Conservation (phyloP, 2,113 vertebrate species). For the Scopus umbretta region DNA sequence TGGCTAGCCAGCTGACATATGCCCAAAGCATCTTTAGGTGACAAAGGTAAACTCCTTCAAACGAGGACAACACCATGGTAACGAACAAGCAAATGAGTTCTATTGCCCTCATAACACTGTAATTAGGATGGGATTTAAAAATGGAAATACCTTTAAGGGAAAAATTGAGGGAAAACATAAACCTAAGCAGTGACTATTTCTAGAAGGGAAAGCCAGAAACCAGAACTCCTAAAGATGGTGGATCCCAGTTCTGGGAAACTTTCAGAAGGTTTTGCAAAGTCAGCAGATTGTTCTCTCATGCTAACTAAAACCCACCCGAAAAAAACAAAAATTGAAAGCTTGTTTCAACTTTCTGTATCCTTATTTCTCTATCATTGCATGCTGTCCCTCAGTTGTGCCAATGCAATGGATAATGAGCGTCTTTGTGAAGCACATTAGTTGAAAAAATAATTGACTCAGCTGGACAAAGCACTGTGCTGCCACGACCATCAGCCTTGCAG, state of each 20-base stretch:
- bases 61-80: neutral
- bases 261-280: neutral
- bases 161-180: neutral
- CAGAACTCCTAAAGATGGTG: neutral
- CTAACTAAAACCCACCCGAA: neutral
- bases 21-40: neutral
- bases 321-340: no score
- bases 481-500: neutral
- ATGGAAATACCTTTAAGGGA: neutral
- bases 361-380: neutral
- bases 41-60: neutral
- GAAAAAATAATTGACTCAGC: neutral
- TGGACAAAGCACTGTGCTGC: neutral
- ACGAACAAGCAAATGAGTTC: neutral
- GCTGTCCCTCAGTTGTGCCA: neutral
- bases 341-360: neutral
- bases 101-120: neutral
- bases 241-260: neutral
- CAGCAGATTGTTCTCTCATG: neutral
- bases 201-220: neutral
- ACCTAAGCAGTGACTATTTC: neutral
- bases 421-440: neutral
- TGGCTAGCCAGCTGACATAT: neutral
- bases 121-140: neutral
- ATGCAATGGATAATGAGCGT: rapidly evolving